A percentile compares a stretch with the other conserved stretches of the same genome.
phyloP scores from a whole-genome alignment of 2,888 invertebrate genomes.

The Glaucopsyche alexis region DNA sequence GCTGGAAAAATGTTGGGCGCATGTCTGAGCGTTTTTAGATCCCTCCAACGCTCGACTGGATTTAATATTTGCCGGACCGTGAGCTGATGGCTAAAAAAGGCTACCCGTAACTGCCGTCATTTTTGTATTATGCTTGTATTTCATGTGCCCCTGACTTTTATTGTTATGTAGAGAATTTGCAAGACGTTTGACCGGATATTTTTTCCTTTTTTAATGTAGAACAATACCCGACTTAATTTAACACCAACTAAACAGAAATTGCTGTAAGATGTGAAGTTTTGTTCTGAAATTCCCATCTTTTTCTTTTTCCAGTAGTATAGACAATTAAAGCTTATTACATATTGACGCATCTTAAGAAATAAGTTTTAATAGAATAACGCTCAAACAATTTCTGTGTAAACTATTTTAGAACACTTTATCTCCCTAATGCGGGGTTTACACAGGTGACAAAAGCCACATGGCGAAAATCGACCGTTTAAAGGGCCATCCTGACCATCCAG shows the following conservation, averaged over 20 bases:
- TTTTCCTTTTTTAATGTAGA: neutral
- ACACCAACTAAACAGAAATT: no score
- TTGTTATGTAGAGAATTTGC: neutral
- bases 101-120: conserved; percentile 12
- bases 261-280: no score
- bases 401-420: neutral
- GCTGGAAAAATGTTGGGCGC: conserved; percentile 20
- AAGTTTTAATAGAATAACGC: no score
- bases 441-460: no score
- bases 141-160: neutral
- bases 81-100: conserved; percentile 23
- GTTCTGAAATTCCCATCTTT: no score
- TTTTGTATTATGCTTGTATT: conserved; percentile 5
- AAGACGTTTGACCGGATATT: neutral
- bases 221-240: no score
- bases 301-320: no score
- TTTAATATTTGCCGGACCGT: conserved; percentile 28
- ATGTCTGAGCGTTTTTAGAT: conserved; percentile 28
- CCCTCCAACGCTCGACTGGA: conserved; percentile 24
- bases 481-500: no score
- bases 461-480: no score
- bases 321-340: no score
- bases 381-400: no score
- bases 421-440: neutral
- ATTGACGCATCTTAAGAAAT: no score